Conservation (phyloP, 2,113 vertebrate genomes). For the Tetrao urogallus region DNA sequence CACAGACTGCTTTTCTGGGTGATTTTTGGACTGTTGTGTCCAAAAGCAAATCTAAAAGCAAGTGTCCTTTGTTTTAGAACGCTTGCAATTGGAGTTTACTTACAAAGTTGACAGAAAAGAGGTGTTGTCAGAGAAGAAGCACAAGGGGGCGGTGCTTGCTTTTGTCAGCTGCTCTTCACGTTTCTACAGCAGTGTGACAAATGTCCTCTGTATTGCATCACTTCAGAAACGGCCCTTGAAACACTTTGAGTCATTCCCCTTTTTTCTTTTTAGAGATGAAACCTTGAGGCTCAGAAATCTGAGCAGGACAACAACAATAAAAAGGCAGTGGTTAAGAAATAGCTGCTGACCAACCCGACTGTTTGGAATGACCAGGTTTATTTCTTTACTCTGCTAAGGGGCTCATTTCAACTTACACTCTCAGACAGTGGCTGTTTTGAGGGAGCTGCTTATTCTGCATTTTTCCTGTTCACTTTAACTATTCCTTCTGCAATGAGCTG, state of each 20-base stretch:
- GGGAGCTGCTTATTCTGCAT: not conserved
- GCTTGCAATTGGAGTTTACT: rapidly evolving
- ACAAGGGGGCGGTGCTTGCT: not conserved
- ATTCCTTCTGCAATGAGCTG: not conserved
- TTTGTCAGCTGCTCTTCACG: not conserved
- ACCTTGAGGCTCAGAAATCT: rapidly evolving
- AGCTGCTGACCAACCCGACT: not conserved
- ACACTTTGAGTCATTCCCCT: not conserved
- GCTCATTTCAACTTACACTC: not conserved
- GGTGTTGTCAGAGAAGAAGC: not conserved
- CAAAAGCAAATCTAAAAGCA: too few species aligned
- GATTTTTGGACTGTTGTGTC: not conserved
- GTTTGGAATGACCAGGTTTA: not conserved
- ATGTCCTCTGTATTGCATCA: not conserved
- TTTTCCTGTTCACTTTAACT: not conserved
- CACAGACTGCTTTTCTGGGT: rapidly evolving
- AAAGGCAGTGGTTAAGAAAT: not conserved
- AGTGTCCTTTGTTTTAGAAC: not conserved
- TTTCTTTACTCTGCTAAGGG: not conserved
- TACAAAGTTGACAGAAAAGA: rapidly evolving
- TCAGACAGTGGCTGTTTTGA: not conserved
- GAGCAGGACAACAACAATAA: not conserved
- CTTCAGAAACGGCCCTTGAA: not conserved
- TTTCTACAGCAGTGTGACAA: not conserved
- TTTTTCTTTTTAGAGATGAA: not conserved